A percentile compares a stretch with the other conserved stretches of the same genome.
These are phyloP conservation scores for Pyrgus malvae DNA, from an alignment of 2,888 invertebrate genomes.

Conservation along the genomic window DNA sequence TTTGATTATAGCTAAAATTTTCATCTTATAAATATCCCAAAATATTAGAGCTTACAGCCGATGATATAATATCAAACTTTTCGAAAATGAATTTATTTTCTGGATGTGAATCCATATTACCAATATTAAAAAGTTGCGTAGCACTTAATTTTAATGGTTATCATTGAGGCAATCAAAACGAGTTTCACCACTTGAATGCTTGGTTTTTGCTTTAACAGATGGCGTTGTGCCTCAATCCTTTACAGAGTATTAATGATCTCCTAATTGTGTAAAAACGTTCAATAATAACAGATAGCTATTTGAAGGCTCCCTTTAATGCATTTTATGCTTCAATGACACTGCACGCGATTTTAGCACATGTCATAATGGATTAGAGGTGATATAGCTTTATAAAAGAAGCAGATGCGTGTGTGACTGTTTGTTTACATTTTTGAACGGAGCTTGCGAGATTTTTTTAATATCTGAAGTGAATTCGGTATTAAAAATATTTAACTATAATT, in stretches of 20 bases:
- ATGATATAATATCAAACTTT: too few relatives aligned
- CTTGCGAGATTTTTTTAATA: constrained; percentile 9
- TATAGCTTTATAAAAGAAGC: background rate
- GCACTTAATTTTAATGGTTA: background rate
- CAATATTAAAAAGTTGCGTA: background rate
- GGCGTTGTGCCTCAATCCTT: constrained; percentile 19
- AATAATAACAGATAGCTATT: constrained; percentile 34
- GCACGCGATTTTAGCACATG: constrained; percentile 19
- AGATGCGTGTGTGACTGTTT: constrained; percentile 3
- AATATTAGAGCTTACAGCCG: too few relatives aligned
- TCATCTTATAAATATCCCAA: too few relatives aligned
- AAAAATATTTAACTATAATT: too few relatives aligned
- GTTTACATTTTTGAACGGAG: constrained; percentile 1
- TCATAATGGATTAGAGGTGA: constrained; percentile 8
- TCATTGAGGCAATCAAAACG: constrained; percentile 12
- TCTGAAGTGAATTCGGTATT: too few relatives aligned
- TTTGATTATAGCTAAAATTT: too few relatives aligned
- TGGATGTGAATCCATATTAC: too few relatives aligned
- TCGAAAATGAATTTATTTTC: too few relatives aligned
- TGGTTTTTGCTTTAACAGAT: constrained; percentile 24
- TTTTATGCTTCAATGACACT: constrained; percentile 4
- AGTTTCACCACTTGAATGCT: constrained; percentile 17
- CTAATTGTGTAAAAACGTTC: constrained; percentile 36
- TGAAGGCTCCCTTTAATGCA: constrained; percentile 35
- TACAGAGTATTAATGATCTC: constrained; percentile 22